Percentiles rank a stretch among this genome's conserved stretches.
Conservation (phyloP, 2,113 vertebrate species). For the Archilochus colubris region DNA sequence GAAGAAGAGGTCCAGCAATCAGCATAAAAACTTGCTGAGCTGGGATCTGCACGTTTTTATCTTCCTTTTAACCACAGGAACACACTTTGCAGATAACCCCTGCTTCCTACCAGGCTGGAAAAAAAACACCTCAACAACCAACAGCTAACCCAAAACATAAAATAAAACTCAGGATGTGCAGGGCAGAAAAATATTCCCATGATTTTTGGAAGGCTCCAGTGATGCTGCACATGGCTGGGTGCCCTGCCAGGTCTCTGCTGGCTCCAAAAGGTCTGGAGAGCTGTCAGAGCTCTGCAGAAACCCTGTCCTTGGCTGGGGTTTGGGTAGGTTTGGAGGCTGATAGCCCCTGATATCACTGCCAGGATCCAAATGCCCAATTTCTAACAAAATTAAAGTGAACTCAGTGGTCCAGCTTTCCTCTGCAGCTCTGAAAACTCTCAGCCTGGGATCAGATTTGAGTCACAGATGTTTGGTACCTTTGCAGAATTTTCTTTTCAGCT, state of each 20-base stretch:
- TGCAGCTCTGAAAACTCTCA: background rate
- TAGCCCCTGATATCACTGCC: background rate
- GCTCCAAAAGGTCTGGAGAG: background rate
- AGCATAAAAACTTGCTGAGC: background rate
- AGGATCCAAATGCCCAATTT: background rate
- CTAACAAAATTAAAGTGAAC: background rate
- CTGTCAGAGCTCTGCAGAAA: background rate
- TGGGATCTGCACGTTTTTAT: background rate
- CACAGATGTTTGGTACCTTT: background rate
- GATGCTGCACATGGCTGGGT: background rate
- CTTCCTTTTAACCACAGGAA: background rate
- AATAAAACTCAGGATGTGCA: background rate
- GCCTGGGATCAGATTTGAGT: background rate
- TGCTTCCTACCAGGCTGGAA: background rate
- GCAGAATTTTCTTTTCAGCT: background rate
- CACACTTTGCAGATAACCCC: background rate
- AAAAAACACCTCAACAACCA: background rate
- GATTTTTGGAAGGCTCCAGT: background rate
- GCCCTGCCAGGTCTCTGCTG: background rate
- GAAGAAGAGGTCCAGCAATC: background rate
- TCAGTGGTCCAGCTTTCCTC: background rate
- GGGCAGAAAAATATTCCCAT: background rate
- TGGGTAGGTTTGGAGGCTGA: background rate
- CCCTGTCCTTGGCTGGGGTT: background rate
- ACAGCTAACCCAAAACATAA: too few species aligned